Evolutionary conservation across 2,113 vertebrate species (phyloP), one percentile per base, ranked within the genome.

Genomic region (Colossoma macropomum): DNA sequence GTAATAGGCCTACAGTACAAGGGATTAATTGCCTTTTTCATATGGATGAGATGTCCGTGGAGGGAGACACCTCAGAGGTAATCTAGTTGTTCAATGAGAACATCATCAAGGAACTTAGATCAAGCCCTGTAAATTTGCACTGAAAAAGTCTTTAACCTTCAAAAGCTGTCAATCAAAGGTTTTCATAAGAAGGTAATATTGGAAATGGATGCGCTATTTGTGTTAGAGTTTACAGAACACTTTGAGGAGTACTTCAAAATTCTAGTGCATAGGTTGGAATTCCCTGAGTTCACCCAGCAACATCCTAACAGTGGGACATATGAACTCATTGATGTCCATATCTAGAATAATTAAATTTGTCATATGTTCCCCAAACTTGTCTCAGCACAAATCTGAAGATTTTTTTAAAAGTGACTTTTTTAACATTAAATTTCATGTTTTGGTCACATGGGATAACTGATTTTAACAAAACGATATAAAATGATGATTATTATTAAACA

Each of bases 171-270:
- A 10, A 77, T 63, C 13, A 63, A 12, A 27, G 7, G 54, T 25
- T 62, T 27, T 60, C 38, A 75, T 60, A 32, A 74, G 50, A 27
- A 28, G 16, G 8, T 19, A 38, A 10, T 38, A 0, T 60, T 56
- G 3, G 12, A 25, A 41, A 41, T 48, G 4, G 1, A 17, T 5
- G 19, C 5, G 2, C 41, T 45, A 30, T 45, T 32, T 69, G 16
- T 10, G 32, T 60, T n/a, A 60, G 21, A 60, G 56, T n/a, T 21
- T 56, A 1, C 19, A 21, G 19, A 56, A 17, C 3, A 48, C 16
- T 72, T 71, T 71, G 23, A 48, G 12, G 30, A 52, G 27, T 21
- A 52, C 71, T 75, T 56, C 50, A 34, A 56, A 56, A 75, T 74
- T 23, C 27, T 30, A 30, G 27, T 23, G 50, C 30, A 74, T 30